These are phyloP conservation scores for Chrysodeixis includens DNA, from an alignment of 2,888 invertebrate genomes.

Conservation along the genomic window DNA sequence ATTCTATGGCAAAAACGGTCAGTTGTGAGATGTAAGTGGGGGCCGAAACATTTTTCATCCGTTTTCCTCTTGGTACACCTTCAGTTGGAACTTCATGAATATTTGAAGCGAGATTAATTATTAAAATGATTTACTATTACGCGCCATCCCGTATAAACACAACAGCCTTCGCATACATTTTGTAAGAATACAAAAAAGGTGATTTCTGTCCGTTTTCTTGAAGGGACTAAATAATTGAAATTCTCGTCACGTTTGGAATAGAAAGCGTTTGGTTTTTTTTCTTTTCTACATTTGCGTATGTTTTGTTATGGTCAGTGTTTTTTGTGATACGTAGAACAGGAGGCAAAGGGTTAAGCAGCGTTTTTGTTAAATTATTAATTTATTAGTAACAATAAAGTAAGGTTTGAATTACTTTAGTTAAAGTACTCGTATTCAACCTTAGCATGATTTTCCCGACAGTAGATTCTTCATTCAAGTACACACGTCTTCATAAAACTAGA, in stretches of 20 bases:
- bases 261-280: slow-evolving; percentile 42
- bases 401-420: too few relatives aligned
- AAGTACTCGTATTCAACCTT: too few relatives aligned
- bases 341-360: background rate
- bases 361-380: too few relatives aligned
- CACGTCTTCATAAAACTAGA: slow-evolving; percentile 6
- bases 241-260: slow-evolving; percentile 56
- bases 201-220: slow-evolving; percentile 53
- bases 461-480: too few relatives aligned
- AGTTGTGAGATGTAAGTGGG: slow-evolving; percentile 75
- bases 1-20: slow-evolving; percentile 68
- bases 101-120: slow-evolving; percentile 87
- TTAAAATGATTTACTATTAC: slow-evolving; percentile 88
- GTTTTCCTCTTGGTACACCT: slow-evolving; percentile 79
- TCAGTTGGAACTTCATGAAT: slow-evolving; percentile 85
- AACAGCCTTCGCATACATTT: slow-evolving; percentile 68
- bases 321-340: background rate
- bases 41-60: slow-evolving; percentile 82
- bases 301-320: slow-evolving; percentile 13
- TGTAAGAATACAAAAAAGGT: slow-evolving; percentile 61
- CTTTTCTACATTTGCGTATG: slow-evolving; percentile 22
- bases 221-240: slow-evolving; percentile 58
- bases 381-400: too few relatives aligned
- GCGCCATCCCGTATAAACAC: slow-evolving; percentile 71
- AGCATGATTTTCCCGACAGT: too few relatives aligned